Base-by-base conservation (phyloP, 2,113 vertebrate genomes). In the Okapia johnstoni region DNA sequence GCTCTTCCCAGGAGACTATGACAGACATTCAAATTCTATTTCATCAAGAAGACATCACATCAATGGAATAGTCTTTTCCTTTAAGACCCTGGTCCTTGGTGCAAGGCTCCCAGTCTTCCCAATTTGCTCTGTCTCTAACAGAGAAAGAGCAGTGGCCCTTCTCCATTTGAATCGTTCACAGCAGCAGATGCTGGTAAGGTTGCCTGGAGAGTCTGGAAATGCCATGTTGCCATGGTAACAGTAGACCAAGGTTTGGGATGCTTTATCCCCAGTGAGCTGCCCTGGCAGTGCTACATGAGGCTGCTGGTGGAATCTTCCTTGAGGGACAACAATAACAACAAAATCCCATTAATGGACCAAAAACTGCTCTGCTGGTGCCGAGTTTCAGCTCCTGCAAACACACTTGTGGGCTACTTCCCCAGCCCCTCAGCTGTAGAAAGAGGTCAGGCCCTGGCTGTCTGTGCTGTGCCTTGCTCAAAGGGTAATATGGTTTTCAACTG, bases 171-270 rank as follows among this genome's bases (percentile, higher is more conserved):
- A 97, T 96, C 63, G 94, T 80, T 94, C 92, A 97, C 94, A 98
- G 97, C 46, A 97, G 94, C 98, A 98, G 97, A 98, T 97, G 92
- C 98, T 96, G 80, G 87, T 94, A 85, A 97, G 97, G 97, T 98
- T 98, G 98, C 97, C 98, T 97, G 84, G 96, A 97, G 98, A 98
- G 98, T 96, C 95, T 96, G 96, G 98, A 98, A 98, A 98, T 98
- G 83, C 98, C 97, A 98, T 58, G 98, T 99, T 98, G 97, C 98
- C 95, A 98, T 98, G 98, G 99, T 97, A 98, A 99, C 98, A 93
- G 92, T 95, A 98, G 97, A 93, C 98, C 98, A 98, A 98, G 95
- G 98, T 98, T 98, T 89, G 63, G 96, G 98, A 94, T 96, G 98
- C 96, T 93, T 98, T 98, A 98, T 98, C 98, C 96, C 98, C 90